Conservation (phyloP, 2,113 vertebrate genomes). For the Glaucomys volans region DNA sequence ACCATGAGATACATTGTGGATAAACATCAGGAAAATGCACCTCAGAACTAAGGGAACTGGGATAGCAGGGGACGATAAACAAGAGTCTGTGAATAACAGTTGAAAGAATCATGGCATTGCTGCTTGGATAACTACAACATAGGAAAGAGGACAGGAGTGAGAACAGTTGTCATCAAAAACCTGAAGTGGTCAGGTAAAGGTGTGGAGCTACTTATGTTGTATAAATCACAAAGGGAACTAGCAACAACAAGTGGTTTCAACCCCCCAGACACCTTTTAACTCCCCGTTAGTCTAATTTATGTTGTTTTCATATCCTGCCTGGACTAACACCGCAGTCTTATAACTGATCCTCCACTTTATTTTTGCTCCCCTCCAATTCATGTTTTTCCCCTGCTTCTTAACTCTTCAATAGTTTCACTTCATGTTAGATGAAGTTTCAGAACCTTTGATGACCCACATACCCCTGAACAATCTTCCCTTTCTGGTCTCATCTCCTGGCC, state of each 20-base stretch:
- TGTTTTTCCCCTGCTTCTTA: not conserved
- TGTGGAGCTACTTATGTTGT: not conserved
- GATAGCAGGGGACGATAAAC: not conserved
- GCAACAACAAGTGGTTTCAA: rapidly evolving
- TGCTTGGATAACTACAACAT: not conserved
- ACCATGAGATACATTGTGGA: not conserved
- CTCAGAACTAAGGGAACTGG: not conserved
- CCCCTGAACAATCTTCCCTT: not conserved
- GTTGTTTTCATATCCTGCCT: not conserved
- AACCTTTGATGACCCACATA: not conserved
- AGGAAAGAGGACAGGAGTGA: not conserved
- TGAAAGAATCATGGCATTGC: not conserved
- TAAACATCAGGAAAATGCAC: not conserved
- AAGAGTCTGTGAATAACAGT: not conserved
- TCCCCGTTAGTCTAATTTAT: not conserved
- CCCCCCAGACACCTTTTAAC: not conserved
- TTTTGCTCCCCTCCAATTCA: not conserved
- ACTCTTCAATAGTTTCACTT: not conserved
- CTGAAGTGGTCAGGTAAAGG: not conserved
- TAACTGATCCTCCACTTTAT: not conserved
- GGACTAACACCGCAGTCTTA: not conserved
- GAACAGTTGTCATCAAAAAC: not conserved
- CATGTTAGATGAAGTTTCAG: not conserved
- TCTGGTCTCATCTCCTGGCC: too few species aligned
- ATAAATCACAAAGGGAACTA: not conserved